Conservation (phyloP, 2,888 invertebrate species). For the Drosophila setosimentum region DNA sequence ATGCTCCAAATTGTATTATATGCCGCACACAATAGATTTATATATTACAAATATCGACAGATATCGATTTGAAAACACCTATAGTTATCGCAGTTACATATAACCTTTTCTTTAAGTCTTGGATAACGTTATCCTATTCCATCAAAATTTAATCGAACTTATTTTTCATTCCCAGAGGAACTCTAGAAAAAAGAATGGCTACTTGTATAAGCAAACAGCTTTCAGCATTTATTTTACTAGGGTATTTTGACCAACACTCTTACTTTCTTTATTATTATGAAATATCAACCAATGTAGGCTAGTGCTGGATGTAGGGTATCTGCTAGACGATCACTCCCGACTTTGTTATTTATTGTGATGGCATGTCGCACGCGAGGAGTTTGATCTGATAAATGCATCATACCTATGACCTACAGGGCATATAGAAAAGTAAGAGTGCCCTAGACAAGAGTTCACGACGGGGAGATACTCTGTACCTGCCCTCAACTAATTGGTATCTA, state of each 20-base stretch:
- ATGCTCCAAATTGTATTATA: not conserved
- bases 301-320: not conserved
- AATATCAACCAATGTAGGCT: not conserved
- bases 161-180: not conserved
- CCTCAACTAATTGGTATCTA: not conserved
- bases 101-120: not conserved
- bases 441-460: not conserved
- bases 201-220: not conserved
- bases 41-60: not conserved
- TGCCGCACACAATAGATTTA: not conserved
- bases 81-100: too few species aligned
- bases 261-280: not conserved
- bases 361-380: slow-evolving; percentile 23
- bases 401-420: slow-evolving; percentile 1
- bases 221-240: not conserved
- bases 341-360: slow-evolving; percentile 4
- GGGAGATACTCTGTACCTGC: not conserved
- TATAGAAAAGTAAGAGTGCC: slow-evolving; percentile 6
- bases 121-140: not conserved
- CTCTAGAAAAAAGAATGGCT: too few species aligned
- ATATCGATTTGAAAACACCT: too few species aligned
- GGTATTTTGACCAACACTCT: not conserved
- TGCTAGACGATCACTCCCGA: not conserved
- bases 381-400: slow-evolving; percentile 14
- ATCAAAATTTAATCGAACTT: not conserved